Conservation (phyloP, 2,888 invertebrate species). For the Deroplatys truncata region DNA sequence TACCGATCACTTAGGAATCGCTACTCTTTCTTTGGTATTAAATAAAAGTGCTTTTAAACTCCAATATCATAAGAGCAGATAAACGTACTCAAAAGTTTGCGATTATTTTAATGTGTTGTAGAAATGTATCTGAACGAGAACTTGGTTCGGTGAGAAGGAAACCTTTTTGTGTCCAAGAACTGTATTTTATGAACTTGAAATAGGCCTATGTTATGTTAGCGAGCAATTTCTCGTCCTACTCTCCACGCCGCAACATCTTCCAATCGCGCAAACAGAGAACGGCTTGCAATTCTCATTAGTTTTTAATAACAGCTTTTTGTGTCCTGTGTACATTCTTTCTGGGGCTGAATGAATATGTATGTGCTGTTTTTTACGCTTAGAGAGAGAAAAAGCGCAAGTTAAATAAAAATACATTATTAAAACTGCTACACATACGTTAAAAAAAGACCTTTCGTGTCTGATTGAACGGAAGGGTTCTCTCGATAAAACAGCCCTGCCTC, state of each 20-base stretch:
- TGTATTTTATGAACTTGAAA: not conserved
- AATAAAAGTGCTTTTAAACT: too few species aligned
- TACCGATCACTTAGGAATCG: too few species aligned
- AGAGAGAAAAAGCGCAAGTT: not conserved
- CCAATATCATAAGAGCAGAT: too few species aligned
- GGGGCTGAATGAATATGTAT: not conserved
- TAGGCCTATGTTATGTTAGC: not conserved
- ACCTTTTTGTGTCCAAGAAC: not conserved
- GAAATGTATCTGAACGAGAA: too few species aligned
- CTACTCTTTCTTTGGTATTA: too few species aligned
- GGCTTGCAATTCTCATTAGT: not conserved
- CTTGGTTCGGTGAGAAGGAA: too few species aligned
- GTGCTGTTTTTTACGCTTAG: not conserved
- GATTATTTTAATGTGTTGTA: too few species aligned
- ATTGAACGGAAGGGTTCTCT: not conserved
- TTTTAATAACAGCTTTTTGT: not conserved
- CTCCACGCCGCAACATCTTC: not conserved
- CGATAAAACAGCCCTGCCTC: not conserved
- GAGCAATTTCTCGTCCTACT: too few species aligned
- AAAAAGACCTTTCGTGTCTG: not conserved
- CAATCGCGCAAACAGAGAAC: not conserved
- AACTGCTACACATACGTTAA: not conserved
- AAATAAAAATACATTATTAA: not conserved
- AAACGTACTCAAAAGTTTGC: too few species aligned
- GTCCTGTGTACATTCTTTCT: not conserved